Conservation (phyloP, 2,797 vertebrate genomes). For the Mus minutoides region DNA sequence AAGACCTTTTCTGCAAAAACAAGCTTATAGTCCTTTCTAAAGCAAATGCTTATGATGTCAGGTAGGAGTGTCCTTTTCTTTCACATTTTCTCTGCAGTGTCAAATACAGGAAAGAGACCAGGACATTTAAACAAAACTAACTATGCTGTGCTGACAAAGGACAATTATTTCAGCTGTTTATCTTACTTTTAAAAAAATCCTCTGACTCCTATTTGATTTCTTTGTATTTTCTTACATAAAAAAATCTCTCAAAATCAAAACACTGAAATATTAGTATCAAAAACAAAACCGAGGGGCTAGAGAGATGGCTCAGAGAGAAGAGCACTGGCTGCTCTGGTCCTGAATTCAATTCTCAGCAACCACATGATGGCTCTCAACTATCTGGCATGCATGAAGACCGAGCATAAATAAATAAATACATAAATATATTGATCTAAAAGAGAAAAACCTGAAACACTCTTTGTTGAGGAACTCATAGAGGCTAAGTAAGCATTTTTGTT, state of each 20-base stretch:
- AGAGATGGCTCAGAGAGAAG: background rate
- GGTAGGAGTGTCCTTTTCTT: background rate
- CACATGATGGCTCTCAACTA: background rate
- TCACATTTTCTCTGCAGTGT: conserved; percentile 18
- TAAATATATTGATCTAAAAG: background rate
- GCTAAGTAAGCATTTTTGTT: conserved; percentile 12
- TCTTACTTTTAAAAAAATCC: background rate
- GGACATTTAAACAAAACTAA: conserved; percentile 35
- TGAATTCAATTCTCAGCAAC: background rate
- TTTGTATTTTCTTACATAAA: conserved; percentile 37
- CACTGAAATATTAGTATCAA: conserved; percentile 17
- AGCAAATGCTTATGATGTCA: background rate
- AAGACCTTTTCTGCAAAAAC: background rate
- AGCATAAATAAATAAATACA: background rate
- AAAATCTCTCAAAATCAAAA: conserved; percentile 52
- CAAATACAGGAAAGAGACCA: background rate
- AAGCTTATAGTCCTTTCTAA: background rate
- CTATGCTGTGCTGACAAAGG: background rate
- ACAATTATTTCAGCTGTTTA: conserved; percentile 5
- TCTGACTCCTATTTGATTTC: background rate
- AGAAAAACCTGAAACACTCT: background rate
- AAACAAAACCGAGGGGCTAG: background rate
- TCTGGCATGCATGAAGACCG: background rate
- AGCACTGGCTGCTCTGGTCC: background rate
- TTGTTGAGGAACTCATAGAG: conserved; percentile 38